A percentile compares a stretch with the other conserved stretches of the same genome.
These are phyloP conservation scores for Syngnathus rostellatus DNA, from an alignment of 2,797 vertebrate genomes.

Conservation along the genomic window DNA sequence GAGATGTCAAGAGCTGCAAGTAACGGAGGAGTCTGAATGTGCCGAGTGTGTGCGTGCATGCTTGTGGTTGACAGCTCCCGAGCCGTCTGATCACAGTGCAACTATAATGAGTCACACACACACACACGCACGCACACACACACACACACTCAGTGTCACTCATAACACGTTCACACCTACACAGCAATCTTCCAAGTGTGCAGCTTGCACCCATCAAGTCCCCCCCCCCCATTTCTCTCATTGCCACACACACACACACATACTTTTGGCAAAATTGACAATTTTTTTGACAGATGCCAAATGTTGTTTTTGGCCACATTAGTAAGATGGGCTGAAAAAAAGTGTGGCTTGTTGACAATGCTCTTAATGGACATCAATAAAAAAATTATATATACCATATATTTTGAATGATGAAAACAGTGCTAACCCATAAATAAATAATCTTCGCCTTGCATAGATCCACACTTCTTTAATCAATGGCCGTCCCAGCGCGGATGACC, in stretches of 20 bases:
- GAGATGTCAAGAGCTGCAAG: constrained; percentile 63
- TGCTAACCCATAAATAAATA: background rate
- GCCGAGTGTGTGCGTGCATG: constrained; percentile 10
- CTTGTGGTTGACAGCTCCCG: constrained; percentile 52
- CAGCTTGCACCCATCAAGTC: constrained; percentile 51
- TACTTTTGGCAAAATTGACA: constrained; percentile 18
- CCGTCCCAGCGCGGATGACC: constrained; percentile 89
- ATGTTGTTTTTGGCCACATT: constrained; percentile 53
- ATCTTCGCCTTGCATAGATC: constrained; percentile 68
- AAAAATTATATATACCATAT: background rate
- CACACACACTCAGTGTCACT: constrained; percentile 13
- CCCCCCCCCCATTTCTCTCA: constrained; percentile 7
- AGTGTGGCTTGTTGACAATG: background rate
- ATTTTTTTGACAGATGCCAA: constrained; percentile 44
- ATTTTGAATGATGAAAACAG: no score
- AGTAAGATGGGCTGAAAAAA: constrained; percentile 46
- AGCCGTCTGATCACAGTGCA: constrained; percentile 64
- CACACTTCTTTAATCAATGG: constrained; percentile 93
- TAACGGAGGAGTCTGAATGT: constrained; percentile 45
- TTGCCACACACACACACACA: constrained; percentile 11
- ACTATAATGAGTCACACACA: constrained; percentile 66
- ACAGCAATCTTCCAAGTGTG: constrained; percentile 43
- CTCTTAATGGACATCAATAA: background rate
- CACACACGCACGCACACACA: constrained; percentile 15
- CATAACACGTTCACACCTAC: constrained; percentile 13